A percentile compares a stretch with the other conserved stretches of the same genome.
Conservation (phyloP, 2,888 invertebrate genomes). For the Anthophora plumipes region DNA sequence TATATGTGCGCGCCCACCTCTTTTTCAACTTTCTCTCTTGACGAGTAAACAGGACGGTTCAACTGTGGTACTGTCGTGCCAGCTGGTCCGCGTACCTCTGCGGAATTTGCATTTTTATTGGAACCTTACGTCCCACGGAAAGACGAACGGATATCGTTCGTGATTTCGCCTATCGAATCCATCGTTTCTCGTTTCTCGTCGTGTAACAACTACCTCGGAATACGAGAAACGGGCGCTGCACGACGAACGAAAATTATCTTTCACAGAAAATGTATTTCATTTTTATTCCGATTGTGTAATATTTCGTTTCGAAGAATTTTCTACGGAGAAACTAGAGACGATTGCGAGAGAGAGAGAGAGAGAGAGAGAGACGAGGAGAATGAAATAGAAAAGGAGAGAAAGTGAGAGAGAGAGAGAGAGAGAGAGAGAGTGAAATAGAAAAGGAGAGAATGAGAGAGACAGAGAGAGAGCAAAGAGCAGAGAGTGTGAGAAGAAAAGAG, state of each 20-base stretch:
- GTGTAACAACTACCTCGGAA: not conserved
- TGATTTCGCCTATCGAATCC: conserved; percentile 61
- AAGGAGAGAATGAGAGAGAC: no score
- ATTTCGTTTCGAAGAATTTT: conserved; percentile 1
- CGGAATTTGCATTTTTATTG: conserved; percentile 77
- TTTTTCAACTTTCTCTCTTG: conserved; percentile 62
- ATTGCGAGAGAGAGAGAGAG: no score
- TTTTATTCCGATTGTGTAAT: not conserved
- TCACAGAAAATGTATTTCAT: not conserved
- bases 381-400: not conserved
- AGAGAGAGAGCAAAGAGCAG: no score
- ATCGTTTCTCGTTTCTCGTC: conserved; percentile 17
- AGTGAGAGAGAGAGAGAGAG: not conserved
- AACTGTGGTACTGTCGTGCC: conserved; percentile 49
- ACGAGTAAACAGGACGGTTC: conserved; percentile 69
- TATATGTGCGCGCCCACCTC: conserved; percentile 43
- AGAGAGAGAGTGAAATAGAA: not conserved
- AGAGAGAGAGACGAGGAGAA: no score
- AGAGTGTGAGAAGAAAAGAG: not conserved
- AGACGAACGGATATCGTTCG: conserved; percentile 63
- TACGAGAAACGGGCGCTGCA: not conserved
- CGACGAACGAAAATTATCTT: not conserved
- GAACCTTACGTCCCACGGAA: conserved; percentile 66
- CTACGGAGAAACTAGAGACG: not conserved
- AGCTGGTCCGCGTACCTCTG: conserved; percentile 58